Base-by-base conservation (phyloP, 1,140 invertebrate genomes). In the Ips typographus region DNA sequence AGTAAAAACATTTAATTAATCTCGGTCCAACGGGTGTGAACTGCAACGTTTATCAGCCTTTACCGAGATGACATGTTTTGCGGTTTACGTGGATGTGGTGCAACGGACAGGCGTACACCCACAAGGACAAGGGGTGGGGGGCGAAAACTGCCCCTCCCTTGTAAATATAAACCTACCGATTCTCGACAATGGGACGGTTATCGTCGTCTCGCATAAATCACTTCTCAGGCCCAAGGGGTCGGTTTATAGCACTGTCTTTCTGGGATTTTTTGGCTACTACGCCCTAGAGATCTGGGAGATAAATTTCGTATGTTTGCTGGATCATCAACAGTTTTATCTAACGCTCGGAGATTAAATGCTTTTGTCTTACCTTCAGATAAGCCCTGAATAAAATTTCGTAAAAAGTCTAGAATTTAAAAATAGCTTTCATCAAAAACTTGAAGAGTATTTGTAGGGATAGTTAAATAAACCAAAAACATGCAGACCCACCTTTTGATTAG, bases 61-160 rank as follows among this genome's bases (percentile, higher is more conserved):
- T 56, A 56, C 53, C 53, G 53, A 56, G 53, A 56, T 56, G 53
- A 56, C 53, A 38, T 56, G 53, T 56, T 56, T 56, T 56, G 53
- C 53, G 53, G 53, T 56, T 56, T 56, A 56, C 39, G 53, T 56
- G 53, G 53, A 56, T 36, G 8, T 37, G 53, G 53, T 56, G 53
- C 53, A 56, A 36, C 39, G 53, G 53, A 56, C 53, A 56, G 53
- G 37, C 53, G 7, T 36, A 37, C 53, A 38, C 7, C 22, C 22
- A 22, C 0, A 22, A 22, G 22, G 22, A 22, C 22, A 22, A 22
- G 22, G 22, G 22, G 22, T 22, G 22, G 22, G 22, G 22, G 22
- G 22, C 39, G 22, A n/a, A 56, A 40, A 4, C 44, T 22, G 44
- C 44, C 44, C 22, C 44, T 8, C 44, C 44, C 44, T 49, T 49